Evolutionary conservation across 2,797 vertebrate species (phyloP).

Genomic region (Karalla daura): DNA sequence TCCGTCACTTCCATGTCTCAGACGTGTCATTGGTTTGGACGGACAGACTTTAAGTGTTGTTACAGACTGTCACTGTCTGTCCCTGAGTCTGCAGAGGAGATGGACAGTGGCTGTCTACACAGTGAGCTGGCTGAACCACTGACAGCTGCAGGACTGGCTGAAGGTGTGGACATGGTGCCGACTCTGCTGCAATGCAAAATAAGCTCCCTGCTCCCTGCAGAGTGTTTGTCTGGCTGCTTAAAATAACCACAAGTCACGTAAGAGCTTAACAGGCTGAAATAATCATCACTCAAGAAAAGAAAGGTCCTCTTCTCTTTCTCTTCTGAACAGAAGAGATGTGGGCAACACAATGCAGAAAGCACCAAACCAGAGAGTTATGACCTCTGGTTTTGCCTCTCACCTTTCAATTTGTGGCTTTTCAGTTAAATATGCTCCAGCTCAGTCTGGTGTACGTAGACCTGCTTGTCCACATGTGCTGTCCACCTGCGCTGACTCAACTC

Average conservation of each 20-base stretch:
- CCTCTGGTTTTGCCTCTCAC: too few species aligned
- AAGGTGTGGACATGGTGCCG: background rate
- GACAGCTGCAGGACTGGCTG: background rate
- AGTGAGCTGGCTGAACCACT: too few species aligned
- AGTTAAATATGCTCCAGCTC: too few species aligned
- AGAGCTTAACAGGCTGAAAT: constrained; percentile 46
- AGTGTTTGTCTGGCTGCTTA: constrained; percentile 21
- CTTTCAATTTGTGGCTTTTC: too few species aligned
- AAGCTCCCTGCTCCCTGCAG: background rate
- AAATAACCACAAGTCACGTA: constrained; percentile 41
- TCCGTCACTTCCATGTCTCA: background rate
- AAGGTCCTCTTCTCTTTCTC: background rate
- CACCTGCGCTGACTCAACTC: too few species aligned
- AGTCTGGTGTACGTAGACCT: too few species aligned
- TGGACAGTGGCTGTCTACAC: background rate
- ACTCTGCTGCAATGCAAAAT: background rate
- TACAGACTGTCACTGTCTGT: background rate
- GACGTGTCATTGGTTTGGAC: background rate
- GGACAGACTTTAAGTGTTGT: background rate
- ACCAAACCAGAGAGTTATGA: too few species aligned
- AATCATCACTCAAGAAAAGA: constrained; percentile 23
- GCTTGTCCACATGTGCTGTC: too few species aligned
- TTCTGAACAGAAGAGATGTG: background rate
- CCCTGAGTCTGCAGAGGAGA: background rate
- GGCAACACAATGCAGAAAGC: too few species aligned